These are phyloP conservation scores for Zaprionus inermis DNA, from an alignment of 1,140 invertebrate genomes.

Conservation along the genomic window DNA sequence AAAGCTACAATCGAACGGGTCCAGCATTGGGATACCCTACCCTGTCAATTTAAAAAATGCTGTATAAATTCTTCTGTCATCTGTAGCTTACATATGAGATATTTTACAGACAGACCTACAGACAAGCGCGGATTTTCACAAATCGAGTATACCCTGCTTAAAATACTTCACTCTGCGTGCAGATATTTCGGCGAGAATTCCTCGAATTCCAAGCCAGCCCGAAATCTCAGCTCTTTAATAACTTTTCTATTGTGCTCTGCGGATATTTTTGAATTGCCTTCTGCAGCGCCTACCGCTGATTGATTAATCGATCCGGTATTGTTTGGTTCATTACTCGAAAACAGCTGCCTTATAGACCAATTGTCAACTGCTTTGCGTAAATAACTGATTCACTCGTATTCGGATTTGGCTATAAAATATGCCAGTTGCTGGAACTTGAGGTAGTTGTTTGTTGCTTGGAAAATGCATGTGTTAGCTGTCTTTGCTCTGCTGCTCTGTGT, in stretches of 20 bases:
- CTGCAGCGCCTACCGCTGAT: no score
- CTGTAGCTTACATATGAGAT: no score
- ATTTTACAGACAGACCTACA: no score
- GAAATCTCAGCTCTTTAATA: not conserved
- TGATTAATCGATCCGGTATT: not conserved
- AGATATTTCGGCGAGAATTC: not conserved
- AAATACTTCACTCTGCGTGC: no score
- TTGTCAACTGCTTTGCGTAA: constrained; percentile 41
- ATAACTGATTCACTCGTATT: not conserved
- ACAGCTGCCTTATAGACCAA: constrained; percentile 19
- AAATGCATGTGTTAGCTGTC: constrained; percentile 16
- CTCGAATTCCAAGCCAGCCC: not conserved
- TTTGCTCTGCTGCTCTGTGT: constrained; percentile 8
- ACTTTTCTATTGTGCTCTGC: not conserved
- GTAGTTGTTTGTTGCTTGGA: not conserved
- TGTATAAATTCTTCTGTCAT: not conserved
- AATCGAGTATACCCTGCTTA: no score
- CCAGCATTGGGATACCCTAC: no score
- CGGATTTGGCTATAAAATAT: constrained; percentile 20
- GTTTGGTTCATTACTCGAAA: constrained; percentile 4
- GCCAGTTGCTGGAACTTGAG: no score
- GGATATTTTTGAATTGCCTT: not conserved
- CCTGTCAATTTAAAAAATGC: no score
- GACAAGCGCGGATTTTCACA: no score
- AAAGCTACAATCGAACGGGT: no score